Evolutionary conservation across 2,113 vertebrate genomes (phyloP).

Genomic region (Callaeas wilsoni): DNA sequence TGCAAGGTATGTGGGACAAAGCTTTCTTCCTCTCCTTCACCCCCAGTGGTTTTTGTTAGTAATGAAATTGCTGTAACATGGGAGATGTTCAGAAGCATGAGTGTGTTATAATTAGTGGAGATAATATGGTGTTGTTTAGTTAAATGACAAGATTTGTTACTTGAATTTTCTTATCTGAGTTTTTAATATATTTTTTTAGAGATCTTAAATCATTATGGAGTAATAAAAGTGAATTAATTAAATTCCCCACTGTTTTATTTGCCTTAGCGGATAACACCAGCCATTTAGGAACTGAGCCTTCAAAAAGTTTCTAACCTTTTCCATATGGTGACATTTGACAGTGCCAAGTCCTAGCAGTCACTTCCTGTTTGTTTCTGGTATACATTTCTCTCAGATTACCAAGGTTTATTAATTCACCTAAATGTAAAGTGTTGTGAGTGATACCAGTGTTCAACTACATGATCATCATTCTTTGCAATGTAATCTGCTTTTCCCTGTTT

Average conservation of each 20-base stretch:
- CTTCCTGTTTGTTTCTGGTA: slow-evolving; percentile 58
- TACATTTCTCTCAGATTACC: neutral
- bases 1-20: neutral
- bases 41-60: neutral
- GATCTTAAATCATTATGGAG: neutral
- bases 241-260: slow-evolving; percentile 20
- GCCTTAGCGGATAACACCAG: neutral
- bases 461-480: neutral
- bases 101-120: neutral
- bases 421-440: neutral
- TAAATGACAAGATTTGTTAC: neutral
- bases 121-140: neutral
- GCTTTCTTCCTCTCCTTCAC: neutral
- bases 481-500: neutral
- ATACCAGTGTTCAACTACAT: neutral
- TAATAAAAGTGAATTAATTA: slow-evolving; percentile 41
- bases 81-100: neutral
- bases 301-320: slow-evolving; percentile 48
- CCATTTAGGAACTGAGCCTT: slow-evolving; percentile 22
- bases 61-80: neutral
- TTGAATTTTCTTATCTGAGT: neutral
- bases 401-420: neutral
- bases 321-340: slow-evolving; percentile 50
- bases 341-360: slow-evolving; percentile 43
- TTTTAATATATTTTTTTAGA: neutral